phyloP scores from a whole-genome alignment of 2,113 vertebrate species.

The Psittacula cyanocephala region DNA sequence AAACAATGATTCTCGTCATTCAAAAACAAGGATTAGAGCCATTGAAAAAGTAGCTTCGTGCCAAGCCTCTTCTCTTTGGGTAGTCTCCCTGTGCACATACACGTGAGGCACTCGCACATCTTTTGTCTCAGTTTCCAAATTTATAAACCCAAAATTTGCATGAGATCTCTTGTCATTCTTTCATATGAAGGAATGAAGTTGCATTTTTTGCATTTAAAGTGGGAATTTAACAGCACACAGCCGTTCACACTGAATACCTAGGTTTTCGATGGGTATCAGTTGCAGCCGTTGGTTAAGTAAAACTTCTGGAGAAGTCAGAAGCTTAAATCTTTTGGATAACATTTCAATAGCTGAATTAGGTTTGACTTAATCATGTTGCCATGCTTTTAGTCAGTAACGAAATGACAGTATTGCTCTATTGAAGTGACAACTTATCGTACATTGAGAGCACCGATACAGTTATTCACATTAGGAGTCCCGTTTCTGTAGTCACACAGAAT shows the following conservation, averaged over 20 bases:
- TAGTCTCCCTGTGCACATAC: not conserved
- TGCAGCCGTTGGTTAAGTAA: not conserved
- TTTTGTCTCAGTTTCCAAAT: not conserved
- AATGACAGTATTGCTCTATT: not conserved
- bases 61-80: not conserved
- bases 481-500: not conserved
- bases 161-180: not conserved
- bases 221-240: not conserved
- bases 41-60: rapidly evolving
- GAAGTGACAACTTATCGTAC: not conserved
- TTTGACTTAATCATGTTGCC: not conserved
- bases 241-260: rapidly evolving
- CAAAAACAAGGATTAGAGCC: not conserved
- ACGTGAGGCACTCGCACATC: rapidly evolving
- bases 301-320: not conserved
- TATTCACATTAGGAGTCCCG: not conserved
- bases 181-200: not conserved
- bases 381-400: rapidly evolving
- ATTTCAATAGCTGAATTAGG: not conserved
- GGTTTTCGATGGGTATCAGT: rapidly evolving
- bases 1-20: not conserved
- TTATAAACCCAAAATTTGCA: not conserved
- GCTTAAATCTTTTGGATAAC: not conserved
- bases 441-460: not conserved
- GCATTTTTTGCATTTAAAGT: not conserved